Conservation (phyloP, 2,888 invertebrate species). For the Aporophyla lueneburgensis region DNA sequence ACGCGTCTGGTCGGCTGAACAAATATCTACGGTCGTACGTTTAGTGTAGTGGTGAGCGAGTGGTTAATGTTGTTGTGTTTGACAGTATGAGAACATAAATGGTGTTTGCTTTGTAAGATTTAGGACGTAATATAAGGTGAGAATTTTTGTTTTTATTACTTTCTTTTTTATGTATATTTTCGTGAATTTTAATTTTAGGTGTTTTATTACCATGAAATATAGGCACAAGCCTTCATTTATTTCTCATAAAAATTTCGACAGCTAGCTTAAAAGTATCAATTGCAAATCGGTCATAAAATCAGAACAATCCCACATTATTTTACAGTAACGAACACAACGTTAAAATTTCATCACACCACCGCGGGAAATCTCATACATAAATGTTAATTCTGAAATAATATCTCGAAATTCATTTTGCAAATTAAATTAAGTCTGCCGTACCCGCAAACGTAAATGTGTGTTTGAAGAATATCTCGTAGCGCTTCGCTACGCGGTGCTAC, state of each 20-base stretch:
- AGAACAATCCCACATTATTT: conserved; percentile 14
- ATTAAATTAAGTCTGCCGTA: conserved; percentile 60
- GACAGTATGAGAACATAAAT: conserved; percentile 70
- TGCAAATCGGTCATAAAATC: conserved; percentile 6
- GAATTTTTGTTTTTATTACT: conserved; percentile 7
- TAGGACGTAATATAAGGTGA: conserved; percentile 62
- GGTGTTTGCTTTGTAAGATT: conserved; percentile 55
- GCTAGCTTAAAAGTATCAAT: neutral
- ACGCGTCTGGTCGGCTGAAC: conserved; percentile 60
- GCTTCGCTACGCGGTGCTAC: conserved; percentile 61
- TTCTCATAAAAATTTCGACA: neutral
- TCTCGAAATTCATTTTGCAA: conserved; percentile 52
- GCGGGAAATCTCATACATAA: conserved; percentile 37
- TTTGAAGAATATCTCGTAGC: conserved; percentile 67
- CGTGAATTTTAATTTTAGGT: neutral
- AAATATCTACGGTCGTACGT: conserved; percentile 66
- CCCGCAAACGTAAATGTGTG: conserved; percentile 65
- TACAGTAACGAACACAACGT: conserved; percentile 15
- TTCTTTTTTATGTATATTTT: neutral
- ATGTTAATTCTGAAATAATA: conserved; percentile 55
- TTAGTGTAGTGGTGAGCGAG: conserved; percentile 75
- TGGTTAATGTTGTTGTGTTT: conserved; percentile 73
- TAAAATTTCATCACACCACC: conserved; percentile 36
- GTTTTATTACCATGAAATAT: neutral
- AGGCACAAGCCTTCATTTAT: neutral